phyloP scores from a whole-genome alignment of 2,888 invertebrate genomes.

The Melanchra persicariae region DNA sequence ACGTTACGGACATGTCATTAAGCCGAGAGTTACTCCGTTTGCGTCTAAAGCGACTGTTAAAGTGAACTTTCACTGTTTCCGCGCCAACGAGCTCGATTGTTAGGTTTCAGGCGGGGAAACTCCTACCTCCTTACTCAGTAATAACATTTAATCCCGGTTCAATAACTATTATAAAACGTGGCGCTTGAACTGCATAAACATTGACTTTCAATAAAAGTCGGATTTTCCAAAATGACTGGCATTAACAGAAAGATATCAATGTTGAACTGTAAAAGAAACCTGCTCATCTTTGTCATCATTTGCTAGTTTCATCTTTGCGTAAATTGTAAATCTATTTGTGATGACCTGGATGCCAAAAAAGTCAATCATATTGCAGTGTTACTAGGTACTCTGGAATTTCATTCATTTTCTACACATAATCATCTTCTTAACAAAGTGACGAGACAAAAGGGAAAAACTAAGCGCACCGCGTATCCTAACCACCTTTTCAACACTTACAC shows the following conservation, averaged over 20 bases:
- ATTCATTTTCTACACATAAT: not conserved
- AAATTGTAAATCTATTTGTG: constrained; percentile 19
- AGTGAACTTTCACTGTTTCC: constrained; percentile 66
- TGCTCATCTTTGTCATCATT: constrained; percentile 25
- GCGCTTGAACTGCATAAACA: constrained; percentile 15
- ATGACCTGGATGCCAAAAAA: not conserved
- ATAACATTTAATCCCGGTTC: constrained; percentile 27
- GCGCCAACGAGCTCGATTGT: constrained; percentile 61
- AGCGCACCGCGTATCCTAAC: not conserved
- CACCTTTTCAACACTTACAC: constrained; percentile 17
- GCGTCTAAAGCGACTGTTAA: constrained; percentile 46
- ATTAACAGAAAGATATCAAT: constrained; percentile 10
- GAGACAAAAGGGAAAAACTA: constrained; percentile 6
- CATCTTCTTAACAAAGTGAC: not conserved
- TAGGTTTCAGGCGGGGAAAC: constrained; percentile 56
- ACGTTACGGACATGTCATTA: constrained; percentile 69
- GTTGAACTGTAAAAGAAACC: constrained; percentile 15
- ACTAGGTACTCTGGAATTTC: not conserved
- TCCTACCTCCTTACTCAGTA: constrained; percentile 43
- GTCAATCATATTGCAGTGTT: not conserved
- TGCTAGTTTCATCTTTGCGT: constrained; percentile 1
- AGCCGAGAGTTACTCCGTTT: constrained; percentile 47
- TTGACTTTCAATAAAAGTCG: constrained; percentile 32
- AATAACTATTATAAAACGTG: constrained; percentile 14
- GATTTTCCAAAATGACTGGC: constrained; percentile 42